Evolutionary conservation across 1,140 invertebrate genomes (phyloP).

Genomic region (Akabosia matsudoensis): DNA sequence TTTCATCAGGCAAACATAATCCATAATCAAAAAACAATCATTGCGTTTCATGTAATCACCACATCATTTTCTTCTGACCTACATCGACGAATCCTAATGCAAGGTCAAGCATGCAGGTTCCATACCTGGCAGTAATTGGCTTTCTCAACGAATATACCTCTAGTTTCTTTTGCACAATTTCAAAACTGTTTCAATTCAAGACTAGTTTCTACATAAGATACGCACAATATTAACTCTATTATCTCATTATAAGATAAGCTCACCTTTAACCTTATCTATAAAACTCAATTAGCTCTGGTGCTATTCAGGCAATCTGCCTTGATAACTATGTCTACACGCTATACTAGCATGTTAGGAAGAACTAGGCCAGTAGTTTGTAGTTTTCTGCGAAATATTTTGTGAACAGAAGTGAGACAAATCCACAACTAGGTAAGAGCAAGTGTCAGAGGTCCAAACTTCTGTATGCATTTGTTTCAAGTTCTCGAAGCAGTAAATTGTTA

Average conservation of each 20-base stretch:
- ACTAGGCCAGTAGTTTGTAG: too few species aligned
- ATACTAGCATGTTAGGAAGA: background rate
- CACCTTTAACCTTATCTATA: background rate
- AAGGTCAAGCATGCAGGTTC: conserved; percentile 6
- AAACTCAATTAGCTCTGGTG: background rate
- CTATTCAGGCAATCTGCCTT: background rate
- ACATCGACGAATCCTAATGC: background rate
- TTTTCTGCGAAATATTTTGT: too few species aligned
- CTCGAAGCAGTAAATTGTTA: too few species aligned
- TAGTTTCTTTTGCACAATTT: background rate
- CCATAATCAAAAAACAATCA: background rate
- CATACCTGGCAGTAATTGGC: background rate
- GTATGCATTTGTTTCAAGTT: too few species aligned
- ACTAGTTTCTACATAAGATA: too few species aligned
- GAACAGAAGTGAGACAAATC: background rate
- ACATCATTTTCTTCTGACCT: conserved; percentile 8
- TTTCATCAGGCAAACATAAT: too few species aligned
- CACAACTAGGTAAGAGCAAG: background rate
- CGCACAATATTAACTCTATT: background rate
- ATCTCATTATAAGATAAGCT: background rate
- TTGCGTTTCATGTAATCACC: background rate
- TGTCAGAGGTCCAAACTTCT: background rate
- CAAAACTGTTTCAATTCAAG: too few species aligned
- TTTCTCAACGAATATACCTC: background rate
- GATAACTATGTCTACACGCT: background rate